Base-by-base conservation (phyloP, 2,797 vertebrate species). In the Thunnus albacares region DNA sequence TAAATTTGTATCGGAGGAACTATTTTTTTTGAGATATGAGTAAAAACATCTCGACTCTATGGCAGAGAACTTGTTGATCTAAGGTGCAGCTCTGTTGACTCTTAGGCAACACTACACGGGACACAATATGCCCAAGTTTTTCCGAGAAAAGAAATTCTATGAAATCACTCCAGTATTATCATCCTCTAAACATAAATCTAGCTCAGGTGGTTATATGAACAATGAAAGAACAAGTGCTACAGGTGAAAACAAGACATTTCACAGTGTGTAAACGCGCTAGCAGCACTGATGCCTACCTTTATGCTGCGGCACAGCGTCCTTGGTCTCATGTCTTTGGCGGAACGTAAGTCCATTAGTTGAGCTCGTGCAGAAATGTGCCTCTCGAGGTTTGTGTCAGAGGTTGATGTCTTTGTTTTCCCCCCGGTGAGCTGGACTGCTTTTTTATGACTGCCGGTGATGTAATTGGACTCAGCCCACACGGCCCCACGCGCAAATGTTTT, bases 231-330 rank as follows among this genome's bases (percentile, higher is more conserved):
- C 14, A 55, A 47, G 55, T 28, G 71, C 57, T 24, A 43, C 79
- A 64, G 57, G 72, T 79, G 15, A 45, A 52, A 75, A 69, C 43
- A 30, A 18, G 59, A 30, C 47, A 1, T 28, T 41, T n/a, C 5
- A 3, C 10, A 14, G 56, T n/a, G 6, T n/a, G 33, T 22, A 30
- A 30, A 3, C 26, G 13, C 13, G 18, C 6, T 38, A 55, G 15
- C 9, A 30, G 55, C 38, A 18, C 28, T 15, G 66, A n/a, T 6
- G 51, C 74, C 53, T 93, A 96, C 96, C 95, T 96, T 96, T 4
- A 96, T 90, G 90, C 84, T 95, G 88, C 66, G 79, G 83, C 90
- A 81, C 3, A 67, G 0, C 1, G 77, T 72, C 69, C 84, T 79
- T 0, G 78, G 47, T 49, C 68, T 94, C 75, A 82, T 76, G 56